phyloP scores from a whole-genome alignment of 1,140 invertebrate species.

The Drosophila watanabei region DNA sequence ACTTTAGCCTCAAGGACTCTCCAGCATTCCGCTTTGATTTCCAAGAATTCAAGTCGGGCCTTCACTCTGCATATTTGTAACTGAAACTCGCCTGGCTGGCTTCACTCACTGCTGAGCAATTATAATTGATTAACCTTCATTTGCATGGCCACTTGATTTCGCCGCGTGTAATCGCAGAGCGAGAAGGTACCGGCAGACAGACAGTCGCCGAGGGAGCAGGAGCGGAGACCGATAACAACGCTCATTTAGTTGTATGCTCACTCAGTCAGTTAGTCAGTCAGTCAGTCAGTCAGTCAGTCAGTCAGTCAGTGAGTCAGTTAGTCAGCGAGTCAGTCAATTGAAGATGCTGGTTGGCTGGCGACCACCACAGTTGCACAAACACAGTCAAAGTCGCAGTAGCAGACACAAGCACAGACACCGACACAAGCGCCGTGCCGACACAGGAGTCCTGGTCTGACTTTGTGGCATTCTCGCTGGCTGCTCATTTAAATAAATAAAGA shows the following conservation, averaged over 20 bases:
- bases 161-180: constrained; percentile 19
- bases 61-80: background rate
- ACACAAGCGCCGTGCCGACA: constrained; percentile 3
- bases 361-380: constrained; percentile 24
- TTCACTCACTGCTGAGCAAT: constrained; percentile 5
- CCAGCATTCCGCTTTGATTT: background rate
- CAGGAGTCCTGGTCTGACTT: constrained; percentile 11
- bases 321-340: constrained; percentile 69
- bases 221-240: constrained; percentile 70
- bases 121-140: constrained; percentile 30
- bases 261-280: constrained; percentile 43
- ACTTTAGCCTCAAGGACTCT: background rate
- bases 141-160: constrained; percentile 35
- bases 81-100: background rate
- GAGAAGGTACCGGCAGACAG: constrained; percentile 27
- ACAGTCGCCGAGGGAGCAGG: constrained; percentile 48
- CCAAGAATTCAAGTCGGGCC: background rate
- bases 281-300: constrained; percentile 39
- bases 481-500: constrained; percentile 85
- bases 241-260: constrained; percentile 76
- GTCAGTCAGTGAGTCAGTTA: constrained; percentile 43
- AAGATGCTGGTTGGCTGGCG: constrained; percentile 74
- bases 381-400: constrained; percentile 10
- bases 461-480: constrained; percentile 67
- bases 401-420: constrained; percentile 16